Evolutionary conservation across 2,888 invertebrate genomes (phyloP), one percentile per base, ranked within the genome.

Genomic region (Clepsis dumicolana): DNA sequence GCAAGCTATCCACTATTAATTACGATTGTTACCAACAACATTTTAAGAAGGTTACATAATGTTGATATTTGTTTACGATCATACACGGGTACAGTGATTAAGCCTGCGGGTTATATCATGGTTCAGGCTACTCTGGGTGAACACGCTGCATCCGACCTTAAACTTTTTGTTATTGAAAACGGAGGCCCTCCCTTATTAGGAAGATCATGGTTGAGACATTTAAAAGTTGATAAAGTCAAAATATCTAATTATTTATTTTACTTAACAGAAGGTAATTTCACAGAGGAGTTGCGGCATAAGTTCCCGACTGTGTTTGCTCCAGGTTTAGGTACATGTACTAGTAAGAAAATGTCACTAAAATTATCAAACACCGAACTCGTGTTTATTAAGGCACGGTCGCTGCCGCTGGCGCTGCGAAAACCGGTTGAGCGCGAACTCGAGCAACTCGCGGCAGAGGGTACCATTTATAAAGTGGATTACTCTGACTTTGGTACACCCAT

Each of bases 1-100:
- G 57, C 24, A 59, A 57, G 41, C n/a, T 41, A 25, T 59, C 57
- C 5, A 56, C 56, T 21, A 56, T 56, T 38, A 56, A 38, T 56
- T 38, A 21, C 18, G 35, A 56, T 21, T 56, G 24, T 50, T 50
- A 50, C 21, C 2, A 12, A 21, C 18, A 50, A 8, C 4, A 50
- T 24, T 24, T 50, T 50, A 50, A 21, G 12, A 5, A 50, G 1
- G 4, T 29, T 29, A 29, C 50, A 12, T 50, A 21, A 50, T 21
- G 0, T 1, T 50, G 21, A 50, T 21, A 12, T 50, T 50, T 50
- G 21, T 21, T 50, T 27, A 53, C n/a, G n/a, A n/a, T n/a, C n/a
- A n/a, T n/a, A n/a, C 27, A 38, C 38, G 14, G 38, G 38, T 2
- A 38, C 38, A 38, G 8, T 38, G 14, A 53, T 53, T 53, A 16